phyloP scores from a whole-genome alignment of 2,113 vertebrate species.

The Eurystomus gularis region DNA sequence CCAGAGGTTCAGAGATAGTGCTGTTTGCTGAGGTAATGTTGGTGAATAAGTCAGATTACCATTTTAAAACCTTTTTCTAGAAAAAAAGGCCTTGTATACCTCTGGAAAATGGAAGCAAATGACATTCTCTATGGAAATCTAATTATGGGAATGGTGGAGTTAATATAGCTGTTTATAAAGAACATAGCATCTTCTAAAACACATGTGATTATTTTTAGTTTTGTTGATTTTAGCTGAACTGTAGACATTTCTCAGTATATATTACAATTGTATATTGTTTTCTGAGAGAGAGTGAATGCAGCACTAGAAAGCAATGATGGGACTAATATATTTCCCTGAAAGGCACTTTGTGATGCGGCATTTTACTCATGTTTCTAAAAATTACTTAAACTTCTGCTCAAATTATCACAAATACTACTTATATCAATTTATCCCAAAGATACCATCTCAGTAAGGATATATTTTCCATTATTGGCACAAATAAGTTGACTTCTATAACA shows the following conservation, averaged over 20 bases:
- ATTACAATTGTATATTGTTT: conserved; percentile 18
- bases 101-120: conserved; percentile 17
- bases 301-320: conserved; percentile 8
- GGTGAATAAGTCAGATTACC: not conserved
- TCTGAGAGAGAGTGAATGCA: not conserved
- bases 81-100: not conserved
- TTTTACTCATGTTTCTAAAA: conserved; percentile 47
- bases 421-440: not conserved
- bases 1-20: not conserved
- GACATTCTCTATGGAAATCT: not conserved
- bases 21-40: not conserved
- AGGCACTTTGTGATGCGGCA: not conserved
- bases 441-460: not conserved
- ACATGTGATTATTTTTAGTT: not conserved
- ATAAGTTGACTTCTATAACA: not conserved
- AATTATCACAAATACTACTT: not conserved
- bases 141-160: not conserved
- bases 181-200: not conserved
- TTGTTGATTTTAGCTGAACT: conserved; percentile 8
- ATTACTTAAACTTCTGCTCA: not conserved
- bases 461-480: not conserved
- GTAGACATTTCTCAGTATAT: not conserved
- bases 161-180: conserved; percentile 25
- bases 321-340: conserved; percentile 9
- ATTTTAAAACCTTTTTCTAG: conserved; percentile 3